Base-by-base conservation (phyloP, 2,113 vertebrate genomes). In the Plecotus auritus region DNA sequence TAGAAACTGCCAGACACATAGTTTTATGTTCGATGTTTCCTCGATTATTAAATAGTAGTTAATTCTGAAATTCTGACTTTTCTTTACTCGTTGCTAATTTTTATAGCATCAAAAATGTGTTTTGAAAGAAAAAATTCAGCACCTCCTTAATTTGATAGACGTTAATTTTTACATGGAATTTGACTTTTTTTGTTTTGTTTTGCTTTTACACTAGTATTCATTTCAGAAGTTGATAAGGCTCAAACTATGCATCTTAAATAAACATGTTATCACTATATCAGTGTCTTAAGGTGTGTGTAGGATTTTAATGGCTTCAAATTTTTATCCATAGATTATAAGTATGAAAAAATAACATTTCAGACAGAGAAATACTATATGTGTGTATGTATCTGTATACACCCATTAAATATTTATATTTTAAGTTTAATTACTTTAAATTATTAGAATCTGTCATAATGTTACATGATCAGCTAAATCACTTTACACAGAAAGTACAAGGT, bases 341-440 rank as follows among this genome's bases (percentile, higher is more conserved):
- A 93, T 35, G n/a, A 74, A 78, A 85, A 85, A 95, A 61, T 1
- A 12, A 4, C 20, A 89, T 1, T 1, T 94, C 14, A 66, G 22
- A 92, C 5, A 76, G 16, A 92, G 1, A 97, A 96, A 72, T 20
- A 51, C 69, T 70, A 5, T 69, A 1, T 47, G 1, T 16, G 37
- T 23, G 37, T 49, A 8, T 64, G 4, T 45, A 2, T n/a, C 6
- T 70, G 12, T 66, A 87, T 13, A 26, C 5, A 90, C 40, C 18
- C 1, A 90, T 12, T 7, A 89, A 97, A 5, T 14, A 9, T 20
- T 90, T 88, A n/a, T 83, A 32, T 3, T 0, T 77, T 42, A 84
- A 32, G 7, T 96, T 95, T 93, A 90, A 96, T 96, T 91, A 90
- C 16, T 81, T 78, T 93, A 95, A 96, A 92, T 81, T 72, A 18